phyloP scores from a whole-genome alignment of 2,888 invertebrate genomes.

The Leptarthrus brevirostris region DNA sequence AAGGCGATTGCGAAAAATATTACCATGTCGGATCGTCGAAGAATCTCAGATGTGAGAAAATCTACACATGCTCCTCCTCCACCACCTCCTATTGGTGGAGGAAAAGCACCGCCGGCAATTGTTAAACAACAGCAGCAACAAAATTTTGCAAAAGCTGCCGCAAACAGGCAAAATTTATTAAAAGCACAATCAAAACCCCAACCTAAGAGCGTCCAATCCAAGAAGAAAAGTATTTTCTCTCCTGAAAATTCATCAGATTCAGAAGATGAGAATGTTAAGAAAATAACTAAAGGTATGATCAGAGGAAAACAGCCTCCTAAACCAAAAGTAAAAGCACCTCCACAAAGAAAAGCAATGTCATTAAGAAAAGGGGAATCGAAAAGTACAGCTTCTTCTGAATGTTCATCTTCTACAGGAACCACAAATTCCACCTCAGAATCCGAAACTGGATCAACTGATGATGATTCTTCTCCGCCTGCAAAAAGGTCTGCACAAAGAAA shows the following conservation, averaged over 20 bases:
- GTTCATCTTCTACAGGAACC: constrained; percentile 60
- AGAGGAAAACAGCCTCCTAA: constrained; percentile 65
- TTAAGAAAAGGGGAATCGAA: constrained; percentile 60
- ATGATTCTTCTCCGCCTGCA: constrained; percentile 52
- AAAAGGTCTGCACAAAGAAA: constrained; percentile 52
- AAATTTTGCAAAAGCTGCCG: constrained; percentile 58
- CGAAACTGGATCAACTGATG: constrained; percentile 54
- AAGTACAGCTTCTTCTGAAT: constrained; percentile 60
- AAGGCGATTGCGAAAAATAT: constrained; percentile 56
- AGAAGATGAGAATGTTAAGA: constrained; percentile 65
- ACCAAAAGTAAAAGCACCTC: constrained; percentile 57
- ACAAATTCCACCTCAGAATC: constrained; percentile 58
- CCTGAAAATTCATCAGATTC: constrained; percentile 82
- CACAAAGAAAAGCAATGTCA: constrained; percentile 61
- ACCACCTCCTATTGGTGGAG: constrained; percentile 63
- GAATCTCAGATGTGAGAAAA: constrained; percentile 65
- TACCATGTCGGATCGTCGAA: constrained; percentile 61
- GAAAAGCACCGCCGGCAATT: constrained; percentile 64
- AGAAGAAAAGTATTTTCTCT: constrained; percentile 85
- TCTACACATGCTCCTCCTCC: constrained; percentile 57
- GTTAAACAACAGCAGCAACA: constrained; percentile 59
- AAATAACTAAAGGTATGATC: constrained; percentile 63
- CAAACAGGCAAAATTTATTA: constrained; percentile 26
- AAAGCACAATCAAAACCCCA: constrained; percentile 20
- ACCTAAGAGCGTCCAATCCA: constrained; percentile 58